Conservation (phyloP, 2,888 invertebrate genomes). For the Octodonta nipae region DNA sequence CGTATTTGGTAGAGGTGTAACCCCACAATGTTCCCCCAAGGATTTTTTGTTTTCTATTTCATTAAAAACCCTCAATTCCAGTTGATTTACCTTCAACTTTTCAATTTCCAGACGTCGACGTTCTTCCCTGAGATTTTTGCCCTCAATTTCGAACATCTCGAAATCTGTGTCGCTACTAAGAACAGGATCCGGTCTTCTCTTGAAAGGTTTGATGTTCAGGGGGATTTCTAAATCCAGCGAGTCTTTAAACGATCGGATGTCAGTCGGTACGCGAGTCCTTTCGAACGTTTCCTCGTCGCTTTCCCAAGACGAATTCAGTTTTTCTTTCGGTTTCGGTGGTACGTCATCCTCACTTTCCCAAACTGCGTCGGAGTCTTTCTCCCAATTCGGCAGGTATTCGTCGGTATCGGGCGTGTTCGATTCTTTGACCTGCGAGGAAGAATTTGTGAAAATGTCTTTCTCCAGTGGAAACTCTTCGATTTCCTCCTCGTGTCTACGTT, state of each 20-base stretch:
- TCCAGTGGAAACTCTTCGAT: slow-evolving; percentile 7
- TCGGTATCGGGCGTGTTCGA: slow-evolving; percentile 20
- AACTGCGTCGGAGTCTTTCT: slow-evolving; percentile 13
- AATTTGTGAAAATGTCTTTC: slow-evolving; percentile 3
- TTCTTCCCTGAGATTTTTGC: slow-evolving; percentile 8
- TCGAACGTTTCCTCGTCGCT: slow-evolving; percentile 24
- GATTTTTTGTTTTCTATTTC: slow-evolving; percentile 5
- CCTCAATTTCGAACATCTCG: not conserved
- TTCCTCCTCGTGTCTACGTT: too few species aligned
- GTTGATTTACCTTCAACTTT: slow-evolving; percentile 15
- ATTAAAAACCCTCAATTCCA: slow-evolving; percentile 11
- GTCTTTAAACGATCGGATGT: slow-evolving; percentile 3
- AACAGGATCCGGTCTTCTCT: too few species aligned
- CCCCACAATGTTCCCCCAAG: too few species aligned
- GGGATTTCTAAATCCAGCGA: slow-evolving; percentile 21
- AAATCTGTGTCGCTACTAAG: too few species aligned
- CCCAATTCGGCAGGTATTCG: slow-evolving; percentile 16
- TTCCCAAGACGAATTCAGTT: slow-evolving; percentile 23
- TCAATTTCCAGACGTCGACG: slow-evolving; percentile 16
- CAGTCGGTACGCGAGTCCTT: slow-evolving; percentile 1
- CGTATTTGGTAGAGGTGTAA: too few species aligned
- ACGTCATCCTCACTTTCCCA: slow-evolving; percentile 20
- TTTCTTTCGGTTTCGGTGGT: slow-evolving; percentile 10
- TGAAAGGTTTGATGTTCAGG: slow-evolving; percentile 20
- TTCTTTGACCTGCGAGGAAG: not conserved